A percentile compares a stretch with the other conserved stretches of the same genome.
phyloP scores from a whole-genome alignment of 2,113 vertebrate genomes.

The Columba janthina region DNA sequence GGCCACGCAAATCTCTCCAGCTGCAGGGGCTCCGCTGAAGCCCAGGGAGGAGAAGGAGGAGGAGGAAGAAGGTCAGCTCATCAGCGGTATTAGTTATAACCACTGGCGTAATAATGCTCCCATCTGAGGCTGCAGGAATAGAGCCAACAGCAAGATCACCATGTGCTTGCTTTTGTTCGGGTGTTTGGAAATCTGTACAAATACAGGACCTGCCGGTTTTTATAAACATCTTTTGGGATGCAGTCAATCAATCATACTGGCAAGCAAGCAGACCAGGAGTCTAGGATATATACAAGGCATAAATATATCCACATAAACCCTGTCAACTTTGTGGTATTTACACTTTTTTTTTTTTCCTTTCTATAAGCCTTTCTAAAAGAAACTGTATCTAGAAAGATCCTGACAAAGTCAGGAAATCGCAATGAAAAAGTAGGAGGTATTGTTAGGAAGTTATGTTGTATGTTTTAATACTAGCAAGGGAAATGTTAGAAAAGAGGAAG shows the following conservation, averaged over 20 bases:
- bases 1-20: not conserved
- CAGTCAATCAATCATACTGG: not conserved
- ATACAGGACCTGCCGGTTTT: not conserved
- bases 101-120: fast-evolving
- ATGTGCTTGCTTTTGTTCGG: not conserved
- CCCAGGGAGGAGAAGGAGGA: not conserved
- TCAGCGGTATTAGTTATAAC: fast-evolving
- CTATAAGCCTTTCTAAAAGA: not conserved
- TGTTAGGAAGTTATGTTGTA: not conserved
- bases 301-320: not conserved
- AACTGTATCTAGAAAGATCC: not conserved
- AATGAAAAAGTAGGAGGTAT: not conserved
- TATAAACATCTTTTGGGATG: not conserved
- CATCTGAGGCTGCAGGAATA: not conserved
- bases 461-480: not conserved
- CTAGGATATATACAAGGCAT: not conserved
- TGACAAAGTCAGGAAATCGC: not conserved
- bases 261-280: not conserved
- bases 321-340: not conserved
- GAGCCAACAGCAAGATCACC: not conserved
- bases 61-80: not conserved
- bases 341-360: not conserved
- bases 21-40: not conserved
- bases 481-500: not conserved
- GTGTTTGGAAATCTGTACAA: not conserved